Evolutionary conservation across 2,888 invertebrate genomes (phyloP).

Genomic region (Allophyes oxyacanthae): DNA sequence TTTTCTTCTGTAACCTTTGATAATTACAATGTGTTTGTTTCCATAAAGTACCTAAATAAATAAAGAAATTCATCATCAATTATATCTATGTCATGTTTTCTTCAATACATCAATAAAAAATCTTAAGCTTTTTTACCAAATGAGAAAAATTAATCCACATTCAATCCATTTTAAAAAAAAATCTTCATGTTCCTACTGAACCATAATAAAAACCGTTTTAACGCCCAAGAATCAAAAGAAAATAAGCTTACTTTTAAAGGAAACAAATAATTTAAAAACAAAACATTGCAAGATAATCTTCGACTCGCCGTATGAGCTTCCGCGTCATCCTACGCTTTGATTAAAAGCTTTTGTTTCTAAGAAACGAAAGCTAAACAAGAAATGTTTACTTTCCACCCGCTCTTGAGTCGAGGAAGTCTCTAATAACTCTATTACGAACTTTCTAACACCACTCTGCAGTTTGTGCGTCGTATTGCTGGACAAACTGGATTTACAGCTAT

Average conservation of each 20-base stretch:
- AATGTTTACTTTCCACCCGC: slow-evolving; percentile 66
- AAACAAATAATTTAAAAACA: slow-evolving; percentile 15
- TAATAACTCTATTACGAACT: slow-evolving; percentile 75
- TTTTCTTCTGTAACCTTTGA: no score
- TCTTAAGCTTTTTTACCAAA: no score
- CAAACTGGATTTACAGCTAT: slow-evolving; percentile 51
- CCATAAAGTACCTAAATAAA: no score
- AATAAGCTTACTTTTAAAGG: slow-evolving; percentile 5
- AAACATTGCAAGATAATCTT: slow-evolving; percentile 43
- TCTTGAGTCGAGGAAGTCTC: slow-evolving; percentile 56
- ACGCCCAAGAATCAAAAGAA: slow-evolving; percentile 2
- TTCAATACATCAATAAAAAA: no score
- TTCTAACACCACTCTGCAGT: slow-evolving; percentile 59
- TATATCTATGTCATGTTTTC: no score
- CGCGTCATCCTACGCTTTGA: slow-evolving; percentile 42
- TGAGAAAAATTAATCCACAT: no score
- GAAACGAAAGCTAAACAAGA: slow-evolving; percentile 55
- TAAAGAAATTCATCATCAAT: no score
- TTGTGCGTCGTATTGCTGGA: slow-evolving; percentile 43
- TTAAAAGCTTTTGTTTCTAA: slow-evolving; percentile 57
- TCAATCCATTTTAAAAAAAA: no score
- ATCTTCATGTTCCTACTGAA: no score
- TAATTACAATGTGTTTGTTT: no score
- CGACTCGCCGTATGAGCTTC: slow-evolving; percentile 23
- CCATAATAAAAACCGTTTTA: no score